phyloP scores from a whole-genome alignment of 2,888 invertebrate species.

The Nephrotoma appendiculata region DNA sequence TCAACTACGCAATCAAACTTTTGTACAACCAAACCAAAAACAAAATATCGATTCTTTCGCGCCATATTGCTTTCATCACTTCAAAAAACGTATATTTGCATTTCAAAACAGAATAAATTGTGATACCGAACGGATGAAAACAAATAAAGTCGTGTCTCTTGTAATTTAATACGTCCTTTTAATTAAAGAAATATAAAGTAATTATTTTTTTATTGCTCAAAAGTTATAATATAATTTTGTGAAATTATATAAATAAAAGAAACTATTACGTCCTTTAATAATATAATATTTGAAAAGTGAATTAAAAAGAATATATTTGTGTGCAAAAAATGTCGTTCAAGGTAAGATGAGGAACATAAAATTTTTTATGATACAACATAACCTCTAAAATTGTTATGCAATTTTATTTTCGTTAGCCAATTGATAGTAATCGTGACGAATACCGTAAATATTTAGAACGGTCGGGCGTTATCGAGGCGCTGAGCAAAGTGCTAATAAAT shows the following conservation, averaged over 20 bases:
- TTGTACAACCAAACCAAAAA: neutral
- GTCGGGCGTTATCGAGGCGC: slow-evolving; percentile 27
- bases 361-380: neutral
- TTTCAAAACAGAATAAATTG: neutral
- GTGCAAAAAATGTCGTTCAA: slow-evolving; percentile 1
- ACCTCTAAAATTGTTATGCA: neutral
- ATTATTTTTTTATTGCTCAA: neutral
- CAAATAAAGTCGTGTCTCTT: neutral
- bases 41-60: neutral
- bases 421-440: slow-evolving; percentile 31
- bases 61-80: neutral
- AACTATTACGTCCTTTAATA: neutral
- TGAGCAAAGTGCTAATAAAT: slow-evolving; percentile 28
- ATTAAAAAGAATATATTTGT: neutral
- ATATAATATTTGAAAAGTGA: neutral
- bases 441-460: slow-evolving; percentile 30
- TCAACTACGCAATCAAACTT: neutral
- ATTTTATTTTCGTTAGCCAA: slow-evolving; percentile 21
- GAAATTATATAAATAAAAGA: neutral
- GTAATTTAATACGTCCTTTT: neutral
- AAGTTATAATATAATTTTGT: neutral
- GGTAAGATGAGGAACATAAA: neutral
- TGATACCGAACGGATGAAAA: neutral
- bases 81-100: neutral
- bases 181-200: neutral